Base-by-base conservation (phyloP, 2,113 vertebrate species). In the Emberiza fucata region DNA sequence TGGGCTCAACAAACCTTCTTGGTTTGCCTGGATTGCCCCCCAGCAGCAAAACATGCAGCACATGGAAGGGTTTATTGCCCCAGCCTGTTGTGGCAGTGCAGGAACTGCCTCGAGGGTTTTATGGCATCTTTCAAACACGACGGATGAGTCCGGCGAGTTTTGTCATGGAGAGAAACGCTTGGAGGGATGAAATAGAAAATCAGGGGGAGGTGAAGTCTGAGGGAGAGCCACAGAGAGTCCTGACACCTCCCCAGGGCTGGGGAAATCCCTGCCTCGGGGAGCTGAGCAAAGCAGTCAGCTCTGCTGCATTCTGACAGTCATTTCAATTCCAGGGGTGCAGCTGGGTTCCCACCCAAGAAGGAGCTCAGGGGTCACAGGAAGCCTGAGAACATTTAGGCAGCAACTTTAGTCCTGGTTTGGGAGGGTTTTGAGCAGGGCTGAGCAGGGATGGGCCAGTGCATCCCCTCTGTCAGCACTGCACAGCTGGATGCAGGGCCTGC, bases 81-180 rank as follows among this genome's bases (percentile, higher is more conserved):
- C 57, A 23, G 33, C 20, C 24, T 7, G 25, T 24, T 39, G 51
- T 27, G 50, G 33, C 8, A 8, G 47, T 2, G 28, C 59, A 69
- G 3, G 3, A 40, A 45, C 21, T 6, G 37, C 82, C 64, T 37
- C 8, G 6, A 8, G 7, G 76, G 64, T 12, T 59, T 75, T 22
- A 14, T 2, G 63, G 4, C 69, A 29, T 8, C 56, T 81, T 48
- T 24, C 40, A 28, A 28, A 44, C 51, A 9, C 0, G 0, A 29
- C 0, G 0, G 39, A 51, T 5, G 19, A 0, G 0, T 20, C 53
- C n/a, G 5, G 71, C 0, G 14, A 3, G 22, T 64, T 85, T 17
- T 63, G 80, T 42, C 60, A 13, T 0, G 4, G 68, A 35, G 29
- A n/a, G 2, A 16, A 21, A 28, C 1, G 0, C 17, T 40, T 5